These are phyloP conservation scores for Conus betulinus DNA, from an alignment of 1,140 invertebrate species.

Conservation along the genomic window DNA sequence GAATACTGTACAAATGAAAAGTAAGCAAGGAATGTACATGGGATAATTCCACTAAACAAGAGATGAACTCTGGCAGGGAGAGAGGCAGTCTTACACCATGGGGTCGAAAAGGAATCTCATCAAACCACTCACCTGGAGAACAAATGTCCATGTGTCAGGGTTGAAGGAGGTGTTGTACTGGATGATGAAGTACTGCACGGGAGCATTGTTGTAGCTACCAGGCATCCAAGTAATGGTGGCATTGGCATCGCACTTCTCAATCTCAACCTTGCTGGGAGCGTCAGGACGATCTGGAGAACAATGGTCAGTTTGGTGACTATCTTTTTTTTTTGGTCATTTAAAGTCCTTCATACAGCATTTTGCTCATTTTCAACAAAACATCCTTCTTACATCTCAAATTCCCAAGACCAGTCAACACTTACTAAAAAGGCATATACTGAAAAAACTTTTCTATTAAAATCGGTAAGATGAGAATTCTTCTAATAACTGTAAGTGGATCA, in stretches of 20 bases:
- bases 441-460: no score
- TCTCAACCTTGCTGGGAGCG: slow-evolving; percentile 82
- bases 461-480: no score
- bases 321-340: no score
- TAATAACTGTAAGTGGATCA: no score
- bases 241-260: slow-evolving; percentile 79
- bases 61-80: not conserved
- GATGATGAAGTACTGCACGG: slow-evolving; percentile 93
- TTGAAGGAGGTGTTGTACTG: slow-evolving; percentile 97
- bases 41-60: not conserved
- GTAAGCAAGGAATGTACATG: not conserved
- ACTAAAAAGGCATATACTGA: no score
- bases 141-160: slow-evolving; percentile 88
- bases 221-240: slow-evolving; percentile 86
- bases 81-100: not conserved
- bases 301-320: slow-evolving; percentile 74
- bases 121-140: slow-evolving; percentile 32
- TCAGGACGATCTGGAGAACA: slow-evolving; percentile 89
- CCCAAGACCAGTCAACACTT: no score
- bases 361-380: no score
- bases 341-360: no score
- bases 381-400: no score
- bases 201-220: slow-evolving; percentile 90
- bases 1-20: no score
- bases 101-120: no score